Percentiles rank a stretch among this genome's conserved stretches.
phyloP scores from a whole-genome alignment of 1,140 invertebrate species.

The Formica exsecta region DNA sequence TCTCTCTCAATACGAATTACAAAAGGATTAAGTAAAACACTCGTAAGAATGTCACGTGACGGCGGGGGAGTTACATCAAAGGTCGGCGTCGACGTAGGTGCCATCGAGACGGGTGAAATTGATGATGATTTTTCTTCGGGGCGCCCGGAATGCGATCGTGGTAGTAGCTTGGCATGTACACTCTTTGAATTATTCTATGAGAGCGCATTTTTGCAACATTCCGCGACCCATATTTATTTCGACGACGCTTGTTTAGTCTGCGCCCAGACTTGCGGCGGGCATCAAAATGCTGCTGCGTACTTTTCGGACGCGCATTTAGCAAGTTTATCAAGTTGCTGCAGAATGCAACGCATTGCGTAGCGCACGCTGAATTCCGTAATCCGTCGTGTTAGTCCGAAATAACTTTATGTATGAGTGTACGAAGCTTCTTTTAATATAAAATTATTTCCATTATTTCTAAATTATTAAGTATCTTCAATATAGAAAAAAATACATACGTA shows the following conservation, averaged over 20 bases:
- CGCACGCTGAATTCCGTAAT: neutral
- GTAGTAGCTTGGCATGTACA: conserved; percentile 2
- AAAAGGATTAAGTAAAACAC: neutral
- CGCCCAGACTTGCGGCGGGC: neutral
- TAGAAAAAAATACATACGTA: neutral
- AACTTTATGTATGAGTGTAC: neutral
- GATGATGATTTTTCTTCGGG: conserved; percentile 5
- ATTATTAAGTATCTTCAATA: neutral
- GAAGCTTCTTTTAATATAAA: neutral
- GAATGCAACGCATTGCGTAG: neutral
- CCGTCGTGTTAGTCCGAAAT: neutral
- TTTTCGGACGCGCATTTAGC: conserved; percentile 43
- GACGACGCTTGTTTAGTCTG: conserved; percentile 69
- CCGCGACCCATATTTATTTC: conserved; percentile 63
- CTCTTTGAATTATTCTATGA: conserved; percentile 60
- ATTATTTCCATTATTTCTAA: too few relatives aligned
- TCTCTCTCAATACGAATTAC: too few relatives aligned
- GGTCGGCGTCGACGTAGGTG: neutral
- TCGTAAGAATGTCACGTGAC: neutral
- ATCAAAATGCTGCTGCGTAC: conserved; percentile 16
- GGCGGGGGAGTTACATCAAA: neutral
- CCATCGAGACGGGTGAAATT: neutral
- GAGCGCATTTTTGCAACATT: conserved; percentile 54
- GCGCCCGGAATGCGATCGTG: neutral
- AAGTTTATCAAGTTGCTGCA: conserved; percentile 8